These are phyloP conservation scores for Siniperca knerii DNA, from an alignment of 2,113 vertebrate species.

Conservation along the genomic window DNA sequence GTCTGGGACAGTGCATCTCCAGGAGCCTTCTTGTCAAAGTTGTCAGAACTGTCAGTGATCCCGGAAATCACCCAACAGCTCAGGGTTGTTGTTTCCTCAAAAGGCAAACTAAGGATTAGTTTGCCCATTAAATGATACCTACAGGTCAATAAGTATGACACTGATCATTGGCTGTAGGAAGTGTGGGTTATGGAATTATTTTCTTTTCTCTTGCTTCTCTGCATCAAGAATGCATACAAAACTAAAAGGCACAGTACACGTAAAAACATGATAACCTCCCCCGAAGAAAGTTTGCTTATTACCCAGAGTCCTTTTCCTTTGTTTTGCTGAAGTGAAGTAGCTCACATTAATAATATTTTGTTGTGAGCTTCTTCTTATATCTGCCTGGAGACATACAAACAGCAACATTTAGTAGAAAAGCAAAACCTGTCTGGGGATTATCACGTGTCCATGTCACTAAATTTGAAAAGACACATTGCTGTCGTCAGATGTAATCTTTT, in stretches of 20 bases:
- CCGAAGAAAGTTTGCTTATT: background rate
- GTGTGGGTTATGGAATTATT: background rate
- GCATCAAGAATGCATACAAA: background rate
- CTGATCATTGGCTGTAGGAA: background rate
- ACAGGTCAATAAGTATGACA: slow-evolving; percentile 1
- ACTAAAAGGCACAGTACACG: background rate
- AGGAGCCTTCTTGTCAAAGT: slow-evolving; percentile 39
- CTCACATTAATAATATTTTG: background rate
- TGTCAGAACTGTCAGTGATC: slow-evolving; percentile 34
- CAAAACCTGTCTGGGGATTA: slow-evolving; percentile 34
- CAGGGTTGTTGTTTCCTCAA: slow-evolving; percentile 39
- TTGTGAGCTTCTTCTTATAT: background rate
- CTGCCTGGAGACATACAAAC: background rate
- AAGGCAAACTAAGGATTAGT: slow-evolving; percentile 30
- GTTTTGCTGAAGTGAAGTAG: background rate
- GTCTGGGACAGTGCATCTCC: slow-evolving; percentile 39
- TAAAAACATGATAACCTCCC: background rate
- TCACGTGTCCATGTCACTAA: slow-evolving; percentile 4
- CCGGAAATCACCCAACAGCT: slow-evolving; percentile 36
- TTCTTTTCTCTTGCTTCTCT: background rate
- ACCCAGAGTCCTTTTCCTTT: background rate
- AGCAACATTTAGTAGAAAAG: slow-evolving; percentile 3
- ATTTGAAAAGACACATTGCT: background rate
- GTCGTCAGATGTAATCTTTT: slow-evolving; percentile 31
- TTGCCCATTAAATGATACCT: slow-evolving; percentile 19